Percentiles rank a stretch among this genome's conserved stretches.
Conservation (phyloP, 2,113 vertebrate genomes). For the Osmerus mordax region DNA sequence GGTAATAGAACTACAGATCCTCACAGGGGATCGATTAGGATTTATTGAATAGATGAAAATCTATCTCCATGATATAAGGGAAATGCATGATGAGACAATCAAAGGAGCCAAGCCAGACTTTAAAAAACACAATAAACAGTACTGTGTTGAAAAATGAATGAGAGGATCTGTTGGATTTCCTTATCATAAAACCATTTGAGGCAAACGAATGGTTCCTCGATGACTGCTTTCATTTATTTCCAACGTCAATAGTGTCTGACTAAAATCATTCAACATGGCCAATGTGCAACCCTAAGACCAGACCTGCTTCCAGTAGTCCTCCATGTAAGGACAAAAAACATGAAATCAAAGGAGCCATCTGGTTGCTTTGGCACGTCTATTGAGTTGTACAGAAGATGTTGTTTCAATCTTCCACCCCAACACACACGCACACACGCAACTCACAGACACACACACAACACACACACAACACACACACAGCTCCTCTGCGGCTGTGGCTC, state of each 20-base stretch:
- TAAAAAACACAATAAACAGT: background rate
- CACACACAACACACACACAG: background rate
- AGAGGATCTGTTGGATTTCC: background rate
- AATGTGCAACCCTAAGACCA: background rate
- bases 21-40: conserved; percentile 57
- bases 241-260: too few relatives aligned
- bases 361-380: background rate
- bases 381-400: conserved; percentile 27
- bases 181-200: too few relatives aligned
- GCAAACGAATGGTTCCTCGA: too few relatives aligned
- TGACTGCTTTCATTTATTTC: too few relatives aligned
- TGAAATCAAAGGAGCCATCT: background rate
- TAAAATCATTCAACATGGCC: background rate
- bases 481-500: conserved; percentile 47
- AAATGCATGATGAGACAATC: conserved; percentile 38
- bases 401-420: conserved; percentile 22
- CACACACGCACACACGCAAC: background rate
- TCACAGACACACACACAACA: background rate
- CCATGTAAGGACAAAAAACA: background rate
- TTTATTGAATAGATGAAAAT: conserved; percentile 52
- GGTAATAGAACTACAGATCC: conserved; percentile 55
- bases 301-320: conserved; percentile 3
- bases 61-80: conserved; percentile 32
- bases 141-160: conserved; percentile 17
- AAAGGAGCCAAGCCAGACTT: conserved; percentile 13